Evolutionary conservation across 1,140 invertebrate genomes (phyloP).

Genomic region (Brachionus sp.): DNA sequence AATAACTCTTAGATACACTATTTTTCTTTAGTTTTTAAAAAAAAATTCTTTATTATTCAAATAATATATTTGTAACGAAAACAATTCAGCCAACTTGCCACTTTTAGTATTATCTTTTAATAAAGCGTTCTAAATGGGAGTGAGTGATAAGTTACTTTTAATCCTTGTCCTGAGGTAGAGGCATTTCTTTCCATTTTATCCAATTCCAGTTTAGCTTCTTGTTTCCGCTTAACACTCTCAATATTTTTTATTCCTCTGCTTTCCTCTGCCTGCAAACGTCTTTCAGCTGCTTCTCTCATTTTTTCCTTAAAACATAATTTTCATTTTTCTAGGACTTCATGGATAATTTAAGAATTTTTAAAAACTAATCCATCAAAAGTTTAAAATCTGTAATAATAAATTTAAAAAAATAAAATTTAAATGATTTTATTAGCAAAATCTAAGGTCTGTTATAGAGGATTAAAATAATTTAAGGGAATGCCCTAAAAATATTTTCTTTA

Average conservation of each 20-base stretch:
- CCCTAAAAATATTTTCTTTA: too few relatives aligned
- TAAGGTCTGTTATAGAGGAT: too few relatives aligned
- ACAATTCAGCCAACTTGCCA: conserved; percentile 26
- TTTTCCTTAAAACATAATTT: background rate
- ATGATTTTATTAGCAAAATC: too few relatives aligned
- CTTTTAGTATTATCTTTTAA: background rate
- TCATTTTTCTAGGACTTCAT: too few relatives aligned
- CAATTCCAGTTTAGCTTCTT: conserved; percentile 9
- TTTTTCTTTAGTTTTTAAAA: background rate
- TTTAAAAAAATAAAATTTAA: too few relatives aligned
- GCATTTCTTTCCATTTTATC: conserved; percentile 2
- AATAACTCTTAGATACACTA: conserved; percentile 27
- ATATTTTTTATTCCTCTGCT: conserved; percentile 32
- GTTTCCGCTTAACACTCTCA: conserved; percentile 11
- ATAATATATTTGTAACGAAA: background rate
- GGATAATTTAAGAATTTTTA: too few relatives aligned
- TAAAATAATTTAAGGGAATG: too few relatives aligned
- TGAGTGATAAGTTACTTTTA: background rate
- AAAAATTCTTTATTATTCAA: background rate
- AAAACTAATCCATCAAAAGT: too few relatives aligned
- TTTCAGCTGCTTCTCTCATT: conserved; percentile 21
- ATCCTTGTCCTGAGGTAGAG: background rate
- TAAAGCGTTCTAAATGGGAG: background rate
- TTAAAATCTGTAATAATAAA: too few relatives aligned
- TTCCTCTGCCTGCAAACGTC: background rate